Evolutionary conservation across 2,888 invertebrate genomes (phyloP), one percentile per base, ranked within the genome.

Genomic region (Sturmia bella): DNA sequence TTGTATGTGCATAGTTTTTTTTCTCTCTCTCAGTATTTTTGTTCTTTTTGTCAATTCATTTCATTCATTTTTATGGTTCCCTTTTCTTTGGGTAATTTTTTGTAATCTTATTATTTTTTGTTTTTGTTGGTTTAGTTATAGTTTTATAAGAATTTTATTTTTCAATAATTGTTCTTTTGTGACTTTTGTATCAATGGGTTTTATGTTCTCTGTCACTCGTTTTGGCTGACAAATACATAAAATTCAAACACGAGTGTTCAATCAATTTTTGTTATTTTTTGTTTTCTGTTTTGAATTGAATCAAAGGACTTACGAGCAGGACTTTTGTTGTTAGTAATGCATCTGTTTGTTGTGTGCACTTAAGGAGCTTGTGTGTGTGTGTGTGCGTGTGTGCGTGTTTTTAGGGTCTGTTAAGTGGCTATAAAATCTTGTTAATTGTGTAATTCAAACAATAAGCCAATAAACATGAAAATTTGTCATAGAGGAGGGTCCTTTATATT

Each of bases 371-470:
- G n/a, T n/a, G n/a, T n/a, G n/a, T n/a, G n/a, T n/a, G n/a, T n/a
- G n/a, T n/a, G n/a, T n/a, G n/a, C n/a, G n/a, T n/a, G n/a, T 83
- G 72, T 85, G 52, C 41, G 3, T 86, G 84, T 86, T 86, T 32
- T 86, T 74, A 64, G 63, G 45, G 85, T 87, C 87, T 88, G 89
- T 89, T 89, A 89, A 89, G 89, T 89, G 89, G 88, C 87, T 86
- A 87, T 87, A 88, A 88, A 89, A 87, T 84, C 83, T 84, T 84
- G 84, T 85, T 86, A 87, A 88, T 87, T 87, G 88, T 87, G 86
- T 81, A 82, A 83, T 83, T 85, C 81, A 17, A 70, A 82, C 82
- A 82, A 83, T 81, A 80, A 81, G 80, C 80, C 77, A 74, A 80
- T 70, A 80, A 74, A 80, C 54, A 77, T 69, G 80, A 75, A 72